Conservation (phyloP, 2,113 vertebrate species). For the Dromiciops gliroides region DNA sequence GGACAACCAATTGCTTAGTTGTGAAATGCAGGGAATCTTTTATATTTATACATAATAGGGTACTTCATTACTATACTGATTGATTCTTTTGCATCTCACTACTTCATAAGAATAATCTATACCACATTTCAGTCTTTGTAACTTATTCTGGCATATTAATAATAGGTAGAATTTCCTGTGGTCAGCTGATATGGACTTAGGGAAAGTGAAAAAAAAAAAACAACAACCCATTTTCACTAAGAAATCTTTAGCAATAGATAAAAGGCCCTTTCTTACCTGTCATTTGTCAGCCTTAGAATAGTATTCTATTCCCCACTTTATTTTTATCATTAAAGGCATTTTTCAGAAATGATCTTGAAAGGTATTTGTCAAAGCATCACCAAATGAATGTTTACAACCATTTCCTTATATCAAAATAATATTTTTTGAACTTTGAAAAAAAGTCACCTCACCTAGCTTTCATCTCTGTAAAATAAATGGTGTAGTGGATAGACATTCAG, state of each 20-base stretch:
- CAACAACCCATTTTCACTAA: not conserved
- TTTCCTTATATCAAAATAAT: not conserved
- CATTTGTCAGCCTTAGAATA: not conserved
- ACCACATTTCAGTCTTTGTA: constrained; percentile 1
- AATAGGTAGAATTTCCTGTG: constrained; percentile 27
- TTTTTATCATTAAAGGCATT: constrained; percentile 39
- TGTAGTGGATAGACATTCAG: not conserved
- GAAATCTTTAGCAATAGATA: constrained; percentile 40
- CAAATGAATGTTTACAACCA: not conserved
- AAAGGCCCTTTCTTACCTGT: constrained; percentile 14
- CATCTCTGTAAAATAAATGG: not conserved
- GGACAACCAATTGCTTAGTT: constrained; percentile 27
- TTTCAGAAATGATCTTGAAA: constrained; percentile 30
- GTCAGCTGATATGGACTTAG: not conserved
- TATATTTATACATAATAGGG: not conserved
- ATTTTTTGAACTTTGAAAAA: not conserved
- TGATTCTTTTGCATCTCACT: constrained; percentile 8
- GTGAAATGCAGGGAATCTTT: not conserved
- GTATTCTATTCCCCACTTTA: not conserved
- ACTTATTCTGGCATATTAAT: not conserved
- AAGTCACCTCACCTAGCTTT: not conserved
- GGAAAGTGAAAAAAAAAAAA: not conserved
- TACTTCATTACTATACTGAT: not conserved
- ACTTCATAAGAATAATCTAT: not conserved
- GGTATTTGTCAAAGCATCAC: not conserved